Evolutionary conservation across 2,888 invertebrate genomes (phyloP).

Genomic region (Liopterus haemorrhoidalis): DNA sequence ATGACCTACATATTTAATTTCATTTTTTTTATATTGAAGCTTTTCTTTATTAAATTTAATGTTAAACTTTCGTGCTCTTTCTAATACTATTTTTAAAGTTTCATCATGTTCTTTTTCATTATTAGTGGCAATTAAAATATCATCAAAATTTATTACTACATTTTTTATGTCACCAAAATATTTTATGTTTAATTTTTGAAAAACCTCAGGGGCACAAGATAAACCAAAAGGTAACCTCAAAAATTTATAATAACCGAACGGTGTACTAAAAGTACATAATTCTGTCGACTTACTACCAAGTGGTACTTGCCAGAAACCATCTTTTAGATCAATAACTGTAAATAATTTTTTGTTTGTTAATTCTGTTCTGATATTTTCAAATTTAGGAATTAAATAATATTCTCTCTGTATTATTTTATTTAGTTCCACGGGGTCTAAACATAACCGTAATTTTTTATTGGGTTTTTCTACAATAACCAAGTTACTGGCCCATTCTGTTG

Average conservation of each 20-base stretch:
- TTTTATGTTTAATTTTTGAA: constrained; percentile 10
- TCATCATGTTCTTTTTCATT: constrained; percentile 7
- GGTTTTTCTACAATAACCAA: constrained; percentile 8
- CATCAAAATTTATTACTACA: constrained; percentile 11
- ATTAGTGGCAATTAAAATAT: constrained; percentile 4
- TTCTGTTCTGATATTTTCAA: constrained; percentile 8
- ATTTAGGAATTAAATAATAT: constrained; percentile 13
- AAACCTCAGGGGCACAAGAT: constrained; percentile 6
- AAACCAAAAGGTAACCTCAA: constrained; percentile 13
- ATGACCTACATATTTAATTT: constrained; percentile 27
- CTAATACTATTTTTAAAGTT: constrained; percentile 8
- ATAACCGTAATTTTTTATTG: constrained; percentile 10
- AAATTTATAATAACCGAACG: constrained; percentile 14
- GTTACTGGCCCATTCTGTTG: constrained; percentile 9
- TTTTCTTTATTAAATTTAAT: constrained; percentile 26
- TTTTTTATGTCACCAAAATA: constrained; percentile 12
- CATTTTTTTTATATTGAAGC: constrained; percentile 19
- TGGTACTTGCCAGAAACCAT: constrained; percentile 8
- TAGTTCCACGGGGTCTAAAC: constrained; percentile 6
- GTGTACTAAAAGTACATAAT: constrained; percentile 12
- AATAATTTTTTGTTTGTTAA: constrained; percentile 3
- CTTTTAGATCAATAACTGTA: constrained; percentile 12
- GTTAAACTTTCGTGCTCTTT: constrained; percentile 23
- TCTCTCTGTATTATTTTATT: constrained; percentile 12
- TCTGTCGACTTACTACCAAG: constrained; percentile 7